A percentile compares a stretch with the other conserved stretches of the same genome.
Evolutionary conservation across 1,140 invertebrate species (phyloP).

Genomic region (Leptonema lineaticorne): DNA sequence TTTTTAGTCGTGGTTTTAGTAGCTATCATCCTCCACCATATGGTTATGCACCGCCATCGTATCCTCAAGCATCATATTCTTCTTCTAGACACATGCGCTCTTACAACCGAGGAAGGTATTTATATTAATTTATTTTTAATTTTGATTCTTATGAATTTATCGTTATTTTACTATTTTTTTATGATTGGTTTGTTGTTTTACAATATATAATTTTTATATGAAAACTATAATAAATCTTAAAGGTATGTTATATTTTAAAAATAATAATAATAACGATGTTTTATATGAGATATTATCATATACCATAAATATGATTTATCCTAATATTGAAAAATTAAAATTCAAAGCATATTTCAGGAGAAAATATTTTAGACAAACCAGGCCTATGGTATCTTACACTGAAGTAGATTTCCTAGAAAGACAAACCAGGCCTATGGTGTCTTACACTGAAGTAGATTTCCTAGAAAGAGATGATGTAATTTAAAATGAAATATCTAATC

Average conservation of each 20-base stretch:
- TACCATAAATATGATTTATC: too few relatives aligned
- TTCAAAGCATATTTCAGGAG: slow-evolving; percentile 57
- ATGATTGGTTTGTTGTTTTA: too few relatives aligned
- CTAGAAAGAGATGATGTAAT: slow-evolving; percentile 62
- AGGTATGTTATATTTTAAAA: too few relatives aligned
- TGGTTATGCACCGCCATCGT: slow-evolving; percentile 36
- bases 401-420: slow-evolving; percentile 81
- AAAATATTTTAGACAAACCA: slow-evolving; percentile 59
- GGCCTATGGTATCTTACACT: slow-evolving; percentile 77
- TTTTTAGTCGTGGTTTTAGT: slow-evolving; percentile 52
- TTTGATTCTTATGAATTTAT: neutral
- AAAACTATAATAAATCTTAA: too few relatives aligned
- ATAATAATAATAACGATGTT: too few relatives aligned
- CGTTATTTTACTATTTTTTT: too few relatives aligned
- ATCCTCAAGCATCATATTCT: slow-evolving; percentile 28
- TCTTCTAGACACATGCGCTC: slow-evolving; percentile 30
- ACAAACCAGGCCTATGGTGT: slow-evolving; percentile 66
- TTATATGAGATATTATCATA: too few relatives aligned
- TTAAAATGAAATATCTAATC: slow-evolving; percentile 44
- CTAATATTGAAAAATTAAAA: too few relatives aligned
- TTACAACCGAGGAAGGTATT: slow-evolving; percentile 42
- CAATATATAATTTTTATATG: too few relatives aligned
- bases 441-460: slow-evolving; percentile 59
- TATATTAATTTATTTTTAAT: neutral
- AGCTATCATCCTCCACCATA: slow-evolving; percentile 43